A percentile compares a stretch with the other conserved stretches of the same genome.
These are phyloP conservation scores for Creontiades dilutus DNA, from an alignment of 2,888 invertebrate species.

Conservation along the genomic window DNA sequence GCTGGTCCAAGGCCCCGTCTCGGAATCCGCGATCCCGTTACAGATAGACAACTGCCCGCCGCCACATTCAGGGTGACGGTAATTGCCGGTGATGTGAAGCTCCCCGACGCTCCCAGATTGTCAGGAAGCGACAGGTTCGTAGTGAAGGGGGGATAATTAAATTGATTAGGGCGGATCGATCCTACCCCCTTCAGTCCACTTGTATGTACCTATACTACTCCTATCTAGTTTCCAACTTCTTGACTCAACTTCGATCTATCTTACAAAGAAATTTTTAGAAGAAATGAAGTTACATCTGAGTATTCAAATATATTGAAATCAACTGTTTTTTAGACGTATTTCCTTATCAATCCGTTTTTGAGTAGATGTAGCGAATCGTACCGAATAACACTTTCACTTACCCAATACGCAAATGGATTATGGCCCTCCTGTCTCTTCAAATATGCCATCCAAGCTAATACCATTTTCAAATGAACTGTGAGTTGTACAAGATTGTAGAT, in stretches of 20 bases:
- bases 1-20: not conserved
- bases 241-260: not conserved
- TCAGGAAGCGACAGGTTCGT: constrained; percentile 29
- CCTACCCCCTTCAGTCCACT: not conserved
- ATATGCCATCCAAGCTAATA: too few species aligned
- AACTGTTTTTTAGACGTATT: too few species aligned
- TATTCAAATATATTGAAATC: not conserved
- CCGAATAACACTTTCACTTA: too few species aligned
- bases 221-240: not conserved
- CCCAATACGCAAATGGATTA: too few species aligned
- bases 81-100: constrained; percentile 16
- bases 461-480: too few species aligned
- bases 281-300: not conserved
- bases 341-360: too few species aligned
- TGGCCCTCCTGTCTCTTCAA: too few species aligned
- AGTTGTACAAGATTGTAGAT: too few species aligned
- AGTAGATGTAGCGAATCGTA: too few species aligned
- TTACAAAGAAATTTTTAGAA: not conserved
- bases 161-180: constrained; percentile 16
- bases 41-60: constrained; percentile 5
- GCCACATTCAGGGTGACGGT: not conserved
- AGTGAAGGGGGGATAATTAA: not conserved
- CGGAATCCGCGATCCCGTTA: not conserved
- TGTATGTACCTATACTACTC: not conserved
- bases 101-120: not conserved